phyloP scores from a whole-genome alignment of 2,113 vertebrate species.

The Felis chaus region DNA sequence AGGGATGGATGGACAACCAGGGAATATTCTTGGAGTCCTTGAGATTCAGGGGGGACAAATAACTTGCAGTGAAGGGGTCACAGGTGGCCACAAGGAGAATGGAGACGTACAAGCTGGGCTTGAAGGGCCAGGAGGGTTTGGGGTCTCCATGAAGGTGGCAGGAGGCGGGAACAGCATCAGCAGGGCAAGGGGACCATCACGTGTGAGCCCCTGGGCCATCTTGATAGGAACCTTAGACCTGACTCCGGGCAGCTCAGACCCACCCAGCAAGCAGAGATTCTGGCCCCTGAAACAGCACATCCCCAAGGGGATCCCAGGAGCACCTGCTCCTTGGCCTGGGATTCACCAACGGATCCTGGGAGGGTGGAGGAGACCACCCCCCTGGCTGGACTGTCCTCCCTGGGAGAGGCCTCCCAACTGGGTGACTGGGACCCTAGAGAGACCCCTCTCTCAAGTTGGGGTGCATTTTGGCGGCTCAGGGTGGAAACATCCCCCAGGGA shows the following conservation, averaged over 20 bases:
- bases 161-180: not conserved
- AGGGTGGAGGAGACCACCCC: not conserved
- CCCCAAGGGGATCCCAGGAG: not conserved
- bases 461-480: not conserved
- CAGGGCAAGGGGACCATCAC: not conserved
- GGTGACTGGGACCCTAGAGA: not conserved
- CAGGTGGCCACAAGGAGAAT: not conserved
- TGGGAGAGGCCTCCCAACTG: not conserved
- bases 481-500: not conserved
- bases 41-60: not conserved
- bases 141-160: not conserved
- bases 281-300: accelerated
- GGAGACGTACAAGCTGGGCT: not conserved
- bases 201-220: not conserved
- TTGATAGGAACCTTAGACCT: not conserved
- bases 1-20: too few species aligned
- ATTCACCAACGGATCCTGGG: not conserved
- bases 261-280: not conserved
- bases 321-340: not conserved
- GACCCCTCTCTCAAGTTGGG: not conserved
- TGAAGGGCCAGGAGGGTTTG: not conserved
- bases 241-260: not conserved
- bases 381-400: not conserved
- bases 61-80: not conserved
- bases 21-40: not conserved